These are phyloP conservation scores for Urocyon cinereoargenteus DNA, from an alignment of 2,797 vertebrate species.

Conservation along the genomic window DNA sequence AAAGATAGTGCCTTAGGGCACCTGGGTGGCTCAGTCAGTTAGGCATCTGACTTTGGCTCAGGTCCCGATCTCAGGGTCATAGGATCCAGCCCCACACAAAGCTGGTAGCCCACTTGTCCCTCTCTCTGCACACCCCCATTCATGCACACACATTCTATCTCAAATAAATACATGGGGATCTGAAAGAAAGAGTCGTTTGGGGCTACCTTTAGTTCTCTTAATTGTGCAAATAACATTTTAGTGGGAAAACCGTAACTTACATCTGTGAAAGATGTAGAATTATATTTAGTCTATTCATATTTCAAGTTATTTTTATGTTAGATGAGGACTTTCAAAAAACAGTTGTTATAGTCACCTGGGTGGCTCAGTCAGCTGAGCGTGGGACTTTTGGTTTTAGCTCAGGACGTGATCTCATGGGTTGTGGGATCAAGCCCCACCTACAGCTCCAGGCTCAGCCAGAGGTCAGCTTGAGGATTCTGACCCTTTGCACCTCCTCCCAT, in stretches of 20 bases:
- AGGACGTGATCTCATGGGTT: neutral
- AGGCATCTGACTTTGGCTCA: neutral
- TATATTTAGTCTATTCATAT: constrained; percentile 16
- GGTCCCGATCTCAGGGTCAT: neutral
- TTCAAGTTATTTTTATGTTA: constrained; percentile 15
- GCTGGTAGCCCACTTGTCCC: neutral
- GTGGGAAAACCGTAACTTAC: neutral
- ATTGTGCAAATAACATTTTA: constrained; percentile 45
- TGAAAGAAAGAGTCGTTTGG: neutral
- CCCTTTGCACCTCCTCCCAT: neutral
- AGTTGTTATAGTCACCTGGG: neutral
- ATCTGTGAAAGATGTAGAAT: constrained; percentile 1
- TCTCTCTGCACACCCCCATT: neutral
- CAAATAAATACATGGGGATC: neutral
- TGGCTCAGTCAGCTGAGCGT: neutral
- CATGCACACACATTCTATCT: neutral
- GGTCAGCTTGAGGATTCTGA: neutral
- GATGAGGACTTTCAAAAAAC: neutral
- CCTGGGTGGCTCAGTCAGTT: neutral
- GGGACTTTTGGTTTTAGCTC: neutral
- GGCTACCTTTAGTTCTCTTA: neutral
- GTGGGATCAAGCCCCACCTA: neutral
- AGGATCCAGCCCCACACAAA: neutral
- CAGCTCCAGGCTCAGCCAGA: too few relatives aligned
- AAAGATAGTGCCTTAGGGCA: neutral